These are phyloP conservation scores for Tenrec ecaudatus DNA, from an alignment of 2,113 vertebrate genomes.

Conservation along the genomic window DNA sequence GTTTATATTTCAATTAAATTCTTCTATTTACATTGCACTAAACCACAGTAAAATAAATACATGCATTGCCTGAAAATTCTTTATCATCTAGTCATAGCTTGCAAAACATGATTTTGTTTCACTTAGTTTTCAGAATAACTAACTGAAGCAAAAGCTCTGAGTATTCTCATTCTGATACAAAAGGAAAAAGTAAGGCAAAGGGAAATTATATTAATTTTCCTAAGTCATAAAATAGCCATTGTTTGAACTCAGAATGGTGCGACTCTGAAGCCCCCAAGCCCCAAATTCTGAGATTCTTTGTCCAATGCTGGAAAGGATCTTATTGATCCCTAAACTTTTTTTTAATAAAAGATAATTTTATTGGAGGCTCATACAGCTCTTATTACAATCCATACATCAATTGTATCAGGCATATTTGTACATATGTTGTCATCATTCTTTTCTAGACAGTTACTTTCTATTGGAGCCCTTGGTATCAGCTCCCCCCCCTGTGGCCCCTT, in stretches of 20 bases:
- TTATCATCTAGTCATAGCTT: background rate
- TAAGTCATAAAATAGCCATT: background rate
- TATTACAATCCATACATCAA: no score
- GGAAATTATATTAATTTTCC: background rate
- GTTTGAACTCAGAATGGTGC: background rate
- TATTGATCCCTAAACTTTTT: no score
- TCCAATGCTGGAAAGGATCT: background rate
- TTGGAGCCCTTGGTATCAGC: no score
- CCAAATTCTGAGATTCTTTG: background rate
- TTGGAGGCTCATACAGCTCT: no score
- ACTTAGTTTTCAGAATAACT: slow-evolving; percentile 26
- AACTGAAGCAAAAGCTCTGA: background rate
- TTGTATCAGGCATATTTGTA: no score
- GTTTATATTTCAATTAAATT: background rate
- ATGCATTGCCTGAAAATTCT: background rate
- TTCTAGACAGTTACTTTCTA: no score
- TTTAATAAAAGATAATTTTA: no score
- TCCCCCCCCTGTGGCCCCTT: no score
- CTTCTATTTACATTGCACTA: background rate
- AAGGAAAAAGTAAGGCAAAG: slow-evolving; percentile 33
- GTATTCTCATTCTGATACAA: slow-evolving; percentile 4
- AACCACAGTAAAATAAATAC: background rate
- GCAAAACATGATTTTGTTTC: slow-evolving; percentile 50
- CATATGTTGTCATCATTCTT: no score
- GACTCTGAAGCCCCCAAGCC: slow-evolving; percentile 16